Conservation (phyloP, 1,140 invertebrate species). For the Drosophila repletoides region DNA sequence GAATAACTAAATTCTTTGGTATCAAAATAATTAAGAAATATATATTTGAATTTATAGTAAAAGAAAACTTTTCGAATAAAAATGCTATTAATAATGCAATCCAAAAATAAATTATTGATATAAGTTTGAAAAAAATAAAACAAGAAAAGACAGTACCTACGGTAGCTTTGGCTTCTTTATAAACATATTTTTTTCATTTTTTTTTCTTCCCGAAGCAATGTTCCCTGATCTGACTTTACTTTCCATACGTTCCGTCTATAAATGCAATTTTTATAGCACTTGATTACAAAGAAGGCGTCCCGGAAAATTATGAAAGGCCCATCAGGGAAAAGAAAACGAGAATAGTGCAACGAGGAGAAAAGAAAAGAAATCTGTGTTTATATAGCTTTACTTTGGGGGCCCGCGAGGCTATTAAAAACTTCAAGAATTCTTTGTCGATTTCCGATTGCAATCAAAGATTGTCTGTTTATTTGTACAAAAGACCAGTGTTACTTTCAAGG, state of each 20-base stretch:
- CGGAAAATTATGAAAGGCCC: conserved; percentile 14
- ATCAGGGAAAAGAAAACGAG: neutral
- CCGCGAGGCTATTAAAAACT: conserved; percentile 51
- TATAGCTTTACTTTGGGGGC: neutral
- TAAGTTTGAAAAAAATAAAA: too few species aligned
- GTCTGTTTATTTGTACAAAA: conserved; percentile 69
- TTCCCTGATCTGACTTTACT: too few species aligned
- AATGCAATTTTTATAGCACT: conserved; percentile 42
- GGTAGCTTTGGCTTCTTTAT: too few species aligned
- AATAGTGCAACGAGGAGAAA: neutral
- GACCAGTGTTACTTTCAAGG: conserved; percentile 10
- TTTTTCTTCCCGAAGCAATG: too few species aligned
- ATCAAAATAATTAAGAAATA: too few species aligned
- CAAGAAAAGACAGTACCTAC: too few species aligned
- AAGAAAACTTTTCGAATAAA: too few species aligned
- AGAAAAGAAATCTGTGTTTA: conserved; percentile 25
- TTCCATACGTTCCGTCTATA: conserved; percentile 13
- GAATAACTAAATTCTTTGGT: too few species aligned
- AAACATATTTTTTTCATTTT: too few species aligned
- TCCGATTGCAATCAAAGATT: conserved; percentile 65
- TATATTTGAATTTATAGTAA: too few species aligned
- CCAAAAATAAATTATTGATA: too few species aligned
- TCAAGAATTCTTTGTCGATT: conserved; percentile 44
- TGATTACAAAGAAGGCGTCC: conserved; percentile 31
- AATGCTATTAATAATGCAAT: too few species aligned